phyloP scores from a whole-genome alignment of 2,113 vertebrate genomes.

The Capreolus pygargus region DNA sequence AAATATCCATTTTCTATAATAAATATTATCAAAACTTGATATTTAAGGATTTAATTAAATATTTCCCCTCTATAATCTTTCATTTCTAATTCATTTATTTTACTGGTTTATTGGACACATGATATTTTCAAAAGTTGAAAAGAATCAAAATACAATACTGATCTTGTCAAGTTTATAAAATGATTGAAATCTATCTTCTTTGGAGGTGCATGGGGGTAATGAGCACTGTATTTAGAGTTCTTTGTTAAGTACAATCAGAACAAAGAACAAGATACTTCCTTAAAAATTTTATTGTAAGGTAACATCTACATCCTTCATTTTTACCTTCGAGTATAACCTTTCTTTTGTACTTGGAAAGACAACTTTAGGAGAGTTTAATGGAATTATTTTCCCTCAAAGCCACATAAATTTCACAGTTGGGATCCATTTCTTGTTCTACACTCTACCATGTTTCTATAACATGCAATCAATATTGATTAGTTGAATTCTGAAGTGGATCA shows the following conservation, averaged over 20 bases:
- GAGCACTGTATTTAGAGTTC: not conserved
- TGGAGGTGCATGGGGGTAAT: rapidly evolving
- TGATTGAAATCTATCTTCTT: not conserved
- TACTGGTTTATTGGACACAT: not conserved
- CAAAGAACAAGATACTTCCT: not conserved
- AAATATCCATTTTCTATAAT: not conserved
- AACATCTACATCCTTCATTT: not conserved
- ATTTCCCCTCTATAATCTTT: not conserved
- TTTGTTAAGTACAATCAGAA: not conserved
- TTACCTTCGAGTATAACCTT: not conserved
- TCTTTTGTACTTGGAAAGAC: not conserved
- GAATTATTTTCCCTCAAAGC: not conserved
- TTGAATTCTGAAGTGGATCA: conserved; percentile 39
- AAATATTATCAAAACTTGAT: not conserved
- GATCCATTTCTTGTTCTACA: not conserved
- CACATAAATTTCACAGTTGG: conserved; percentile 12
- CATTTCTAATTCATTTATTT: conserved; percentile 22
- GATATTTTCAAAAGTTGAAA: not conserved
- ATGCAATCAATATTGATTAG: conserved; percentile 22
- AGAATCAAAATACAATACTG: not conserved
- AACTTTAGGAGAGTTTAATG: not conserved
- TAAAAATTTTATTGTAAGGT: not conserved
- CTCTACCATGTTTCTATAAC: not conserved
- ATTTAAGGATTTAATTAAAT: not conserved
- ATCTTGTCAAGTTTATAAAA: conserved; percentile 2